Base-by-base conservation (phyloP, 2,113 vertebrate species). In the Engystomops pustulosus region DNA sequence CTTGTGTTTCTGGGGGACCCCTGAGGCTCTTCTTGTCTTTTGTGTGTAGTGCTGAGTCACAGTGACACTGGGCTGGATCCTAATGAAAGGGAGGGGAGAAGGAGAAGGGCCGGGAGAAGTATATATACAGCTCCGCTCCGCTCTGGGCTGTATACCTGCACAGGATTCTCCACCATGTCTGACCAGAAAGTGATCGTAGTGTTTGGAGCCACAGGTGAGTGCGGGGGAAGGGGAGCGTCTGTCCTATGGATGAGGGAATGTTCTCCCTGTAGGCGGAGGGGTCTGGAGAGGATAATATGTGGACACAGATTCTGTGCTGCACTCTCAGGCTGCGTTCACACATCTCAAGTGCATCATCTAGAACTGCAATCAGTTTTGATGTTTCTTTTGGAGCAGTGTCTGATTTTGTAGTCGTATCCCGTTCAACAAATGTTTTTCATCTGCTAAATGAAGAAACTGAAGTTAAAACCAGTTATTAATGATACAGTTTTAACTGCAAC, bases 101-200 rank as follows among this genome's bases (percentile, higher is more conserved):
- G 76, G 32, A 23, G 53, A n/a, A 5, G 53, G 10, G 14, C 2
- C 20, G 17, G 3, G 0, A 3, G 0, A n/a, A n/a, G n/a, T 27
- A 65, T 30, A 47, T 14, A 45, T 18, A 0, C 49, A 14, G 51
- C 36, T 27, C n/a, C 2, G 4, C 18, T 23, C 55, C 23, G 17
- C 20, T 18, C 12, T 1, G 1, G 4, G 1, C 8, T 1, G 11
- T 12, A 51, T 53, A n/a, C 72, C 36, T 15, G 36, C n/a, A 68
- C n/a, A 1, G 1, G 4, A 14, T 10, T 8, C 30, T 68, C 27
- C 14, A 18, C 51, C 53, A 91, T 89, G 91, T 85, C 77, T 0
- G 85, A 62, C 15, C 84, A 72, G 81, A 89, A 87, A 3, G 47
- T 87, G 6, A 86, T 92, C 23, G 88, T 87, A 18, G 91, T 83